phyloP scores from a whole-genome alignment of 2,797 vertebrate species.

The Gymnoscopelus braueri region DNA sequence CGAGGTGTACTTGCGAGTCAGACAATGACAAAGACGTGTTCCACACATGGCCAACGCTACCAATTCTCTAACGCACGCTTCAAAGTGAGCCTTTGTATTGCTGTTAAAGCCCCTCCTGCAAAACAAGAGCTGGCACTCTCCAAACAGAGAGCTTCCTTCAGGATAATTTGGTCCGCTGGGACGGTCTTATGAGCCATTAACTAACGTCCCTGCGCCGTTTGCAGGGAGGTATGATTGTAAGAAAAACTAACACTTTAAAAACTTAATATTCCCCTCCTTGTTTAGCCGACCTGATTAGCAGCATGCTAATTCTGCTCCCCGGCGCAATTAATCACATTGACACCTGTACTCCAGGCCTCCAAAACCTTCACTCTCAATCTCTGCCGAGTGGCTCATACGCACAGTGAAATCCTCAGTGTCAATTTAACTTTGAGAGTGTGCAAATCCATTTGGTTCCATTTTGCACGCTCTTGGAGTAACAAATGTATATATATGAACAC shows the following conservation, averaged over 20 bases:
- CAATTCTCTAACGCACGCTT: constrained; percentile 34
- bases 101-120: constrained; percentile 26
- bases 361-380: constrained; percentile 45
- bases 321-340: constrained; percentile 80
- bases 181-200: constrained; percentile 78
- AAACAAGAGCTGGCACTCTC: constrained; percentile 65
- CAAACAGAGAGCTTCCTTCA: constrained; percentile 74
- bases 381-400: constrained; percentile 16
- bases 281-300: constrained; percentile 81
- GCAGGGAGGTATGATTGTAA: constrained; percentile 51
- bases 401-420: too few species aligned
- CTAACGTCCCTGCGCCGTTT: constrained; percentile 73
- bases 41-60: constrained; percentile 32
- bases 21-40: constrained; percentile 30
- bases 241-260: constrained; percentile 80
- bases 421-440: too few species aligned
- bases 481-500: too few species aligned
- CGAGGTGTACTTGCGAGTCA: constrained; percentile 19
- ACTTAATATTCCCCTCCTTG: constrained; percentile 71
- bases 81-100: not conserved
- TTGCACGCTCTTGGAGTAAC: too few species aligned
- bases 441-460: too few species aligned
- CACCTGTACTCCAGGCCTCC: constrained; percentile 63
- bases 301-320: constrained; percentile 76
- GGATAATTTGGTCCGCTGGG: constrained; percentile 76